A percentile compares a stretch with the other conserved stretches of the same genome.
phyloP scores from a whole-genome alignment of 2,113 vertebrate genomes.

The Zosterops hypoxanthus region DNA sequence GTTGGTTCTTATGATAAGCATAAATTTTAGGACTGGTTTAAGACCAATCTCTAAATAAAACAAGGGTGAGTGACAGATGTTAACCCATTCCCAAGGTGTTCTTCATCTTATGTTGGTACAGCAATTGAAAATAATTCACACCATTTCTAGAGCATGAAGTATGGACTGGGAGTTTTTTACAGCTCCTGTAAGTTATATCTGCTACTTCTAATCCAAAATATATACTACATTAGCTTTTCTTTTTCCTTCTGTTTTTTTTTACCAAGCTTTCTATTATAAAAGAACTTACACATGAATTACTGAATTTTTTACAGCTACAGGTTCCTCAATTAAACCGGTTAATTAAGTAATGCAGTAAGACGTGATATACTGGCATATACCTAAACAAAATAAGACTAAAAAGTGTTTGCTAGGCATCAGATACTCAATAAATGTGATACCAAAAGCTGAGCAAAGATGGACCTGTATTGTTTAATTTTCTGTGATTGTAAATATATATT shows the following conservation, averaged over 20 bases:
- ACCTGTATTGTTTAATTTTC: not conserved
- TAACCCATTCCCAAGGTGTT: not conserved
- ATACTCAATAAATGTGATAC: not conserved
- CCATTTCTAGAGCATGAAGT: not conserved
- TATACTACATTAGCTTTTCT: not conserved
- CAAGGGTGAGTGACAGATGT: constrained; percentile 17
- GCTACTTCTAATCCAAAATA: not conserved
- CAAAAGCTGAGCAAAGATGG: not conserved
- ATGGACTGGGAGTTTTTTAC: not conserved
- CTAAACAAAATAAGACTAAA: not conserved
- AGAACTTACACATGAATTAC: not conserved
- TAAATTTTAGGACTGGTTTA: not conserved
- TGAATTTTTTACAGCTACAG: not conserved
- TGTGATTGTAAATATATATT: not conserved
- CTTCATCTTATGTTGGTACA: not conserved
- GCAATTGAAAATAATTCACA: constrained; percentile 21
- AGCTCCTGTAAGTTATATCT: not conserved
- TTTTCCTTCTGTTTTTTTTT: not conserved
- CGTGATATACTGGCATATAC: not conserved
- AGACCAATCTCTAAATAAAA: constrained; percentile 4
- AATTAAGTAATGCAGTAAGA: not conserved
- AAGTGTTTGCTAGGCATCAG: not conserved
- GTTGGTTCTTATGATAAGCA: not conserved
- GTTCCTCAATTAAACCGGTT: not conserved
- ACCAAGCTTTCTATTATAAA: not conserved